A percentile compares a stretch with the other conserved stretches of the same genome.
Evolutionary conservation across 2,888 invertebrate species (phyloP).

Genomic region (Nycteola revayana): DNA sequence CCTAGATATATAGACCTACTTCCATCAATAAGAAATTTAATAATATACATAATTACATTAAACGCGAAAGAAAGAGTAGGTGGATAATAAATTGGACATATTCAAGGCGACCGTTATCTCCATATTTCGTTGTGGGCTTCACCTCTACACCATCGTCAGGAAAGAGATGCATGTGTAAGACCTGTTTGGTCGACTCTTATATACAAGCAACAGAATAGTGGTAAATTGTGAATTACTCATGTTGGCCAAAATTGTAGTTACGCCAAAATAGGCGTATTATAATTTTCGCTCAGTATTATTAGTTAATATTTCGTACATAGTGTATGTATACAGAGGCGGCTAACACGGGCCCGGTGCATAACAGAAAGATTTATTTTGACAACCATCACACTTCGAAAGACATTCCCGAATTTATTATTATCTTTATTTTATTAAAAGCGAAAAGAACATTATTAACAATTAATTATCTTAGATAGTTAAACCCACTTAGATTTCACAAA

Average conservation of each 20-base stretch:
- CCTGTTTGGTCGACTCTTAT: conserved; percentile 33
- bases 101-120: conserved; percentile 4
- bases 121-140: conserved; percentile 5
- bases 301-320: conserved; percentile 55
- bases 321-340: conserved; percentile 46
- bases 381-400: conserved; percentile 39
- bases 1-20: too few species aligned
- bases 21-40: too few species aligned
- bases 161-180: conserved; percentile 16
- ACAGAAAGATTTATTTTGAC: conserved; percentile 39
- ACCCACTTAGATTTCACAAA: conserved; percentile 63
- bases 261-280: conserved; percentile 65
- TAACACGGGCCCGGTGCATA: conserved; percentile 64
- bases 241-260: conserved; percentile 75
- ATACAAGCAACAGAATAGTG: conserved; percentile 33
- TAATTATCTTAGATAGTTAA: conserved; percentile 45
- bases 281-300: conserved; percentile 76
- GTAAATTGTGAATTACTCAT: conserved; percentile 63
- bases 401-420: conserved; percentile 17
- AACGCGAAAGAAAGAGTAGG: too few species aligned
- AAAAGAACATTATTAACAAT: conserved; percentile 13
- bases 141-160: conserved; percentile 9
- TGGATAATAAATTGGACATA: neutral
- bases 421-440: conserved; percentile 25
- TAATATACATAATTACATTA: too few species aligned